Evolutionary conservation across 1,140 invertebrate species (phyloP), one percentile per base, ranked within the genome.

Genomic region (Aphaenogaster ashmeadi): DNA sequence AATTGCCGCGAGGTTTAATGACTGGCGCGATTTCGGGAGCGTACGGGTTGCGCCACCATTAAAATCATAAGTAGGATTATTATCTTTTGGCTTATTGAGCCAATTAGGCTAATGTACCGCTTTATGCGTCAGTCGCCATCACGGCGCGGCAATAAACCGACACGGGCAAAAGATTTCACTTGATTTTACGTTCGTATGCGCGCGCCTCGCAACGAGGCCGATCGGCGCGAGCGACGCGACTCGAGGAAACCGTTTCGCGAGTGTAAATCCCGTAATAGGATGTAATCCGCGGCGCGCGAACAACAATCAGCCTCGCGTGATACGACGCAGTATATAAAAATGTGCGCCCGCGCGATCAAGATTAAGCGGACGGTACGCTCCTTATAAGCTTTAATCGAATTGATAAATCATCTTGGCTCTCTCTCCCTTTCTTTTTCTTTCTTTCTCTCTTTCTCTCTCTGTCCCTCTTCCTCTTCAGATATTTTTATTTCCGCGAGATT

Each of bases 361-460:
- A 94, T 94, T 93, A 94, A 93, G 91, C 88, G 87, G 54, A 74
- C 62, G 89, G 81, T 88, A 84, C 87, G 89, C 85, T 90, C 90
- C 92, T 93, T 93, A 93, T 90, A 90, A 92, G 87, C 88, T 88
- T 93, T 93, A 94, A 94, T 94, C 93, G 93, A 94, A 94, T 94
- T 92, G 92, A 94, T 94, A 94, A 94, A 94, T 94, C 93, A 94
- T 74, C 81, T 52, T 21, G 50, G 62, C 79, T 86, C 75, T 78
- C 33, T 69, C 11, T 27, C 11, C 2, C 58, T 38, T 8, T 38
- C 11, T 64, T 11, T 64, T 13, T n/a, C 5, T 5, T 3, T 33
- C 11, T 38, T 3, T 11, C 18, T 44, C 41, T 69, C 41, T 47
- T 2, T 69, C 38, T 67, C 18, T 21, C 18, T 21, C 36, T 21